These are phyloP conservation scores for Fragum whitleyi DNA, from an alignment of 2,888 invertebrate species.

Conservation along the genomic window DNA sequence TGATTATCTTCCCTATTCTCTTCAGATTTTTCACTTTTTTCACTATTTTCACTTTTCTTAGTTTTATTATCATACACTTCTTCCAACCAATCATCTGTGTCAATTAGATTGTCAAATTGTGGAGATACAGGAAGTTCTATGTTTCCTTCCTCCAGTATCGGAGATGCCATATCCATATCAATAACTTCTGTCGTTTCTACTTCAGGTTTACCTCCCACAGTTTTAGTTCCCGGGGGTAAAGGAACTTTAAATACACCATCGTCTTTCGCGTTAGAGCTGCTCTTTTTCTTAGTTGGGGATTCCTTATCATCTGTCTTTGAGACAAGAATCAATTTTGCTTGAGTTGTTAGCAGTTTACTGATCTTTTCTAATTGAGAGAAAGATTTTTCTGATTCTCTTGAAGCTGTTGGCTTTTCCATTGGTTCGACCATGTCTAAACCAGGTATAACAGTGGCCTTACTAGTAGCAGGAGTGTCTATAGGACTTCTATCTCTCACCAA, in stretches of 20 bases:
- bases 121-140: slow-evolving; percentile 77
- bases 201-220: slow-evolving; percentile 51
- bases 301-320: slow-evolving; percentile 29
- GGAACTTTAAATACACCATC: slow-evolving; percentile 78
- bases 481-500: background rate
- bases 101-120: slow-evolving; percentile 67
- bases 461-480: background rate
- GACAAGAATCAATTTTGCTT: slow-evolving; percentile 60
- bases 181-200: slow-evolving; percentile 86
- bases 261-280: slow-evolving; percentile 38
- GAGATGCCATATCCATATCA: slow-evolving; percentile 89
- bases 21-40: slow-evolving; percentile 22
- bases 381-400: slow-evolving; percentile 22
- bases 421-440: slow-evolving; percentile 34
- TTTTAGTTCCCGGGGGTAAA: slow-evolving; percentile 68
- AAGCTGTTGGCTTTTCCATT: background rate
- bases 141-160: slow-evolving; percentile 78
- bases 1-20: slow-evolving; percentile 21
- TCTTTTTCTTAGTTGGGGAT: background rate
- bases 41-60: slow-evolving; percentile 25
- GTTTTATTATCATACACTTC: slow-evolving; percentile 57
- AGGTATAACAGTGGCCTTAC: slow-evolving; percentile 23
- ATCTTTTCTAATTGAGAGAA: slow-evolving; percentile 67
- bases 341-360: slow-evolving; percentile 78
- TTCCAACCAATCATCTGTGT: slow-evolving; percentile 62